These are phyloP conservation scores for Bombyx mori DNA, from an alignment of 1,140 invertebrate species.

Conservation along the genomic window ASM3026992v2 NC_085113.1:10827501-10828000, in stretches of 20 bases:
- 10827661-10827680: slow-evolving; percentile 91
- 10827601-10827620: slow-evolving; percentile 85
- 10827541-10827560: slow-evolving; percentile 84
- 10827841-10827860: too few species aligned
- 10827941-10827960: too few species aligned
- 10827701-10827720: slow-evolving; percentile 83
- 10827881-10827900: too few species aligned
- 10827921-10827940: too few species aligned
- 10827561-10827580: slow-evolving; percentile 82
- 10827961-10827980: too few species aligned
- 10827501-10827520: neutral
- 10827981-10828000: too few species aligned
- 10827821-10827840: too few species aligned
- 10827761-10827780: slow-evolving; percentile 10
- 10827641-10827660: slow-evolving; percentile 84
- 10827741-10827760: slow-evolving; percentile 15
- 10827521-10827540: slow-evolving; percentile 2
- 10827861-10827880: too few species aligned
- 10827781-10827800: neutral
- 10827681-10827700: slow-evolving; percentile 96
- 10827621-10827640: slow-evolving; percentile 92
- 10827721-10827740: neutral
- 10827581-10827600: slow-evolving; percentile 82
- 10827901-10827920: too few species aligned
- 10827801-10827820: neutral